Base-by-base conservation (phyloP, 2,888 invertebrate species). In the Lathronympha strigana region DNA sequence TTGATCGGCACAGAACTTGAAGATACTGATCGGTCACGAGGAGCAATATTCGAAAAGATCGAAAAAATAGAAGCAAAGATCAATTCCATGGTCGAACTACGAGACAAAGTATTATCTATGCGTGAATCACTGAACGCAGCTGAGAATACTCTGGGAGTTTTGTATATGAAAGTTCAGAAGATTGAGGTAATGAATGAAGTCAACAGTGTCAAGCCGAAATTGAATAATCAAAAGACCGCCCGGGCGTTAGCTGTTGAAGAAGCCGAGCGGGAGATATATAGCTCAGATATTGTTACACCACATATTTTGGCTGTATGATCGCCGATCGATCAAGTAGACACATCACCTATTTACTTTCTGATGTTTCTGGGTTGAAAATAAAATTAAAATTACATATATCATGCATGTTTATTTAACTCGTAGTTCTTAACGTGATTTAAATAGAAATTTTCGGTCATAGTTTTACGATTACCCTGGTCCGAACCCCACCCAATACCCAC, bases 11-110 rank as follows among this genome's bases (percentile, higher is more conserved):
- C 73, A 38, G 85, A 90, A 74, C 70, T 86, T 1, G 61, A 72
- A 0, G 67, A 73, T 1, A 77, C 82, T 0, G 78, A 78, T 15
- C 71, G 69, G 9, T 77, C 87, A 3, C 78, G 90, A 1, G 74
- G 81, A 13, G 67, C 68, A 0, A 84, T 88, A 9, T 67, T 74
- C 4, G 77, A 77, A 0, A 88, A 87, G 38, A 80, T 88, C 28
- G 73, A 74, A 25, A 83, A 77, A 66, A 71, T 91, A 2, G 80
- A 87, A 57, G 64, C 71, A 2, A 90, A 88, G 73, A 83, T 91
- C 6, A 74, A 83, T 61, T 74, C 77, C 0, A 79, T 90, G 76
- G 33, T 91, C 5, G 81, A 82, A n/a, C 58, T 88, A 0, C 83
- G 87, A 55, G 71, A 80, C 0, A 80, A 75, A 1, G 79, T 91